A percentile compares a stretch with the other conserved stretches of the same genome.
Conservation (phyloP, 1,140 invertebrate genomes). For the Maniola jurtina region DNA sequence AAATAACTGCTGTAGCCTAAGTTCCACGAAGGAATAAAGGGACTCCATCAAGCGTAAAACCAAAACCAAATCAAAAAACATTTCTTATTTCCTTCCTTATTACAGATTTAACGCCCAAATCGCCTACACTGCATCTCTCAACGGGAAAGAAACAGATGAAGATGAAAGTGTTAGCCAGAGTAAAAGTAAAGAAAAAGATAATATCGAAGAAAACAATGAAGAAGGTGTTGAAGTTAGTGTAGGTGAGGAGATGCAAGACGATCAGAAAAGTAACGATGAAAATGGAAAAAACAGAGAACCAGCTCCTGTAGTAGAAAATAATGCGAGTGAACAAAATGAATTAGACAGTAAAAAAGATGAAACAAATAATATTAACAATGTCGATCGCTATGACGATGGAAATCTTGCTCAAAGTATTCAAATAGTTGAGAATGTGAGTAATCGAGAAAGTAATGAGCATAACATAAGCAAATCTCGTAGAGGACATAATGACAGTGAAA, state of each 20-base stretch:
- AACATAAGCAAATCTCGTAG: neutral
- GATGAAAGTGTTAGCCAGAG: neutral
- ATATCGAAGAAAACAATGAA: neutral
- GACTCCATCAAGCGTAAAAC: too few species aligned
- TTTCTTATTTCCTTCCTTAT: neutral
- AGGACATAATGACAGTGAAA: neutral
- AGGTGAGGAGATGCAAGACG: neutral
- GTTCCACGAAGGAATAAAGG: too few species aligned
- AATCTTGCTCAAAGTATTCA: neutral
- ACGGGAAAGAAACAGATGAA: constrained; percentile 6
- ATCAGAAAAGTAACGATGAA: neutral
- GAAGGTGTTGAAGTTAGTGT: neutral
- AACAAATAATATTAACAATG: neutral
- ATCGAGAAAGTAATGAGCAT: neutral
- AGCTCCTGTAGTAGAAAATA: neutral
- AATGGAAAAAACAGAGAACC: neutral
- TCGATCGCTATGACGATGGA: neutral
- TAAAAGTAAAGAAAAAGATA: neutral
- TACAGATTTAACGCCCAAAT: constrained; percentile 38
- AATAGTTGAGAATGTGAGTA: neutral
- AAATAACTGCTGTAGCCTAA: too few species aligned
- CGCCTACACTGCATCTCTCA: constrained; percentile 18
- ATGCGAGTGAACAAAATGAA: neutral
- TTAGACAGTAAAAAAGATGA: neutral
- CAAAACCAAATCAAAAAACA: too few species aligned